Evolutionary conservation across 1,140 invertebrate genomes (phyloP).

Genomic region (Drosophila simulans): DNA sequence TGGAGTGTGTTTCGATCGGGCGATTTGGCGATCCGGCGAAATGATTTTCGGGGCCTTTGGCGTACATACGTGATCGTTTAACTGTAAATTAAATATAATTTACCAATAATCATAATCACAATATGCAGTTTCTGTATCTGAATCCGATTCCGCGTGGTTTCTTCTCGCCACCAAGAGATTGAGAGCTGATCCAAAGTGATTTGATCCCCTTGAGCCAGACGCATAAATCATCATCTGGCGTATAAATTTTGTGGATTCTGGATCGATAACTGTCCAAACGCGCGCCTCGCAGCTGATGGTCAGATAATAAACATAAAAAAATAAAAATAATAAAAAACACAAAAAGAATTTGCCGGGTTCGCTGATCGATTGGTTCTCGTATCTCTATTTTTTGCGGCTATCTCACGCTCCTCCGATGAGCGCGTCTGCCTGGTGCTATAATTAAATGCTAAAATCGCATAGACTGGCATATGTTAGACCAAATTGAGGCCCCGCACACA

Average conservation of each 20-base stretch:
- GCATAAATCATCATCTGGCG: conserved; percentile 70
- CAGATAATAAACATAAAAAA: conserved; percentile 4
- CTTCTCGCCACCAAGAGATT: conserved; percentile 39
- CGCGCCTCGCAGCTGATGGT: conserved; percentile 61
- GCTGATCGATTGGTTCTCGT: conserved; percentile 54
- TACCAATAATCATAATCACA: conserved; percentile 84
- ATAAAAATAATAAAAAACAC: conserved; percentile 1
- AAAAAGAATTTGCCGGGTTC: conserved; percentile 29
- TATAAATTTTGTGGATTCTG: conserved; percentile 34
- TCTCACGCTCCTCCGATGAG: conserved; percentile 45
- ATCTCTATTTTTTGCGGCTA: conserved; percentile 25
- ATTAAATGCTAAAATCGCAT: conserved; percentile 60
- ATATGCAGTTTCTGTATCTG: conserved; percentile 61
- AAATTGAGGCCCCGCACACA: conserved; percentile 15
- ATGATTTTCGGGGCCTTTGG: conserved; percentile 47
- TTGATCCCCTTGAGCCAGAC: conserved; percentile 75
- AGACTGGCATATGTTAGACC: conserved; percentile 51
- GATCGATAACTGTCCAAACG: conserved; percentile 76
- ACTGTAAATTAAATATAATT: conserved; percentile 85
- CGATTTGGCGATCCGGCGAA: conserved; percentile 4
- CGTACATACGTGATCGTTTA: conserved; percentile 83
- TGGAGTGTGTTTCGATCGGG: conserved; percentile 17
- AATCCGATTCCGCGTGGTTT: conserved; percentile 6
- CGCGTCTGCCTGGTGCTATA: conserved; percentile 50
- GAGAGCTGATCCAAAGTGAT: conserved; percentile 52